Conservation (phyloP, 2,797 vertebrate genomes). For the Siniperca scherzeri region DNA sequence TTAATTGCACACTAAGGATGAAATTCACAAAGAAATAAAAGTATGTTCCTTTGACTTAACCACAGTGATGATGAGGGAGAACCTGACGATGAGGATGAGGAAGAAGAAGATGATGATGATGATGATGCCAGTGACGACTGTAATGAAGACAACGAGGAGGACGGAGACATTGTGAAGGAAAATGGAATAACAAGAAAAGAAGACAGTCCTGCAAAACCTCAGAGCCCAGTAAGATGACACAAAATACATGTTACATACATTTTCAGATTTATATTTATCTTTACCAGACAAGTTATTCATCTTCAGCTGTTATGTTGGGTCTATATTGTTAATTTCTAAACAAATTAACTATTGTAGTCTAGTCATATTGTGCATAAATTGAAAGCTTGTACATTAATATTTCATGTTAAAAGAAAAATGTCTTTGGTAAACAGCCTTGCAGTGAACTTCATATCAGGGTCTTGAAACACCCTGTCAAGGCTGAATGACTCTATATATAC, state of each 20-base stretch:
- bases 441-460: too few species aligned
- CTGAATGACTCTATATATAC: neutral
- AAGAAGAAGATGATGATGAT: constrained; percentile 67
- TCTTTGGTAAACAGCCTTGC: neutral
- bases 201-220: constrained; percentile 59
- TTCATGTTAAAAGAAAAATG: neutral
- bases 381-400: neutral
- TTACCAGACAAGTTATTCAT: neutral
- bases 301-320: neutral
- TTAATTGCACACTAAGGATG: neutral
- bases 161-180: constrained; percentile 75
- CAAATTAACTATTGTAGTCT: neutral
- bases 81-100: constrained; percentile 80
- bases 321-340: neutral
- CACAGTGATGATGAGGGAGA: constrained; percentile 92
- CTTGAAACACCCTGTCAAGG: too few species aligned
- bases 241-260: neutral
- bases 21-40: neutral
- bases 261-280: neutral
- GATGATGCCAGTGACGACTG: constrained; percentile 66
- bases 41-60: neutral
- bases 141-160: constrained; percentile 69
- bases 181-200: constrained; percentile 73
- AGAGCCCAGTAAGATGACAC: constrained; percentile 60
- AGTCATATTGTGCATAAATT: neutral